phyloP scores from a whole-genome alignment of 2,797 vertebrate genomes.

The Chaenodraco wilsoni region DNA sequence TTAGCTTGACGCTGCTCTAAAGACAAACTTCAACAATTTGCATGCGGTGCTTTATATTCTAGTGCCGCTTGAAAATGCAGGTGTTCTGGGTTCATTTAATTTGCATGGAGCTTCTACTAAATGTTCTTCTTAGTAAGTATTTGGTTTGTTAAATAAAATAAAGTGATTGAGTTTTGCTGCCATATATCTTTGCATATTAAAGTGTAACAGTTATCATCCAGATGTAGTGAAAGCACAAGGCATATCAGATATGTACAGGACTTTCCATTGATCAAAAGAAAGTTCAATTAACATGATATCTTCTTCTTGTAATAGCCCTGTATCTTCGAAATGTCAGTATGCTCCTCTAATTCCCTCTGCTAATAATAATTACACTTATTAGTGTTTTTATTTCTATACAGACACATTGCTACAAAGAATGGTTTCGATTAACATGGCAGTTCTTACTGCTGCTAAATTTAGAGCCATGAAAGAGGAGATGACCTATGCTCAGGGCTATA shows the following conservation, averaged over 20 bases:
- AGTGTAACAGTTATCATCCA: not conserved
- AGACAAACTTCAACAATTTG: conserved; percentile 59
- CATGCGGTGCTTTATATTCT: conserved; percentile 66
- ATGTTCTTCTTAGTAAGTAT: no score
- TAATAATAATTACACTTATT: conserved; percentile 33
- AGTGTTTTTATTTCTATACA: conserved; percentile 24
- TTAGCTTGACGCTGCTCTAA: conserved; percentile 30
- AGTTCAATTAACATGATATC: not conserved
- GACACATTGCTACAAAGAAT: conserved; percentile 29
- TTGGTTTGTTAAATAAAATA: no score
- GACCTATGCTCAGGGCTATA: conserved; percentile 63
- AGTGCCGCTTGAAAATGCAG: conserved; percentile 21
- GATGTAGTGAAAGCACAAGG: not conserved
- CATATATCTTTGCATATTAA: not conserved
- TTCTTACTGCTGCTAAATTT: conserved; percentile 73
- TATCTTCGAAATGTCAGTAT: not conserved
- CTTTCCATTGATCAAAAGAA: conserved; percentile 1
- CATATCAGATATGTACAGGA: not conserved
- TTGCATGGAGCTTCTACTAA: not conserved
- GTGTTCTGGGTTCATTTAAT: not conserved
- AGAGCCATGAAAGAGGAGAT: conserved; percentile 78
- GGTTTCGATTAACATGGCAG: conserved; percentile 59
- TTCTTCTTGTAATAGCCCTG: not conserved
- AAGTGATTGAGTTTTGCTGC: not conserved
- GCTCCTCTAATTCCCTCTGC: conserved; percentile 20